phyloP scores from a whole-genome alignment of 2,797 vertebrate genomes.

The Florisuga fusca region DNA sequence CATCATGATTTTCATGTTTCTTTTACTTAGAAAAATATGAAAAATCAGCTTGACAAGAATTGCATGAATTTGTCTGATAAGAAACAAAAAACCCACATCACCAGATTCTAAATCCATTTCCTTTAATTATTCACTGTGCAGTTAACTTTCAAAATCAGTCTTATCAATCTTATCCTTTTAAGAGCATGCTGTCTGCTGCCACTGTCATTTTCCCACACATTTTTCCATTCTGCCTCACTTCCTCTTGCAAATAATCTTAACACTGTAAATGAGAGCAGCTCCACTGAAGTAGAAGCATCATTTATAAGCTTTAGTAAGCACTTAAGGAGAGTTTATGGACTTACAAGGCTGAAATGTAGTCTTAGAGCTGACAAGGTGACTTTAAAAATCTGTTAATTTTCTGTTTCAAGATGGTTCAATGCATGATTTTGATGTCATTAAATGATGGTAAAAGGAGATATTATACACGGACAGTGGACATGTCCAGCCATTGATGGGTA shows the following conservation, averaged over 20 bases:
- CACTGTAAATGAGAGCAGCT: not conserved
- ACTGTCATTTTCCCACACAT: not conserved
- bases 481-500: not conserved
- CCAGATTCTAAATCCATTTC: not conserved
- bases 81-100: not conserved
- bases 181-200: not conserved
- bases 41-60: not conserved
- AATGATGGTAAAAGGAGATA: conserved; percentile 13
- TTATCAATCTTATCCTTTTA: not conserved
- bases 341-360: not conserved
- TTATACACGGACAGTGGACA: conserved; percentile 19
- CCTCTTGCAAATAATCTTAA: not conserved
- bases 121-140: not conserved
- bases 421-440: conserved; percentile 45
- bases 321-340: conserved; percentile 18
- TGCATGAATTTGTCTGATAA: not conserved
- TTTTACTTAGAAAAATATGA: not conserved
- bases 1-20: not conserved
- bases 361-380: conserved; percentile 46
- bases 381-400: conserved; percentile 55
- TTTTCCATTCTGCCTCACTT: not conserved
- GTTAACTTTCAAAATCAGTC: not conserved
- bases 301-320: conserved; percentile 38
- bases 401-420: conserved; percentile 43
- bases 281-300: conserved; percentile 9